Evolutionary conservation across 2,113 vertebrate species (phyloP).

Genomic region (Corythaixoides concolor): DNA sequence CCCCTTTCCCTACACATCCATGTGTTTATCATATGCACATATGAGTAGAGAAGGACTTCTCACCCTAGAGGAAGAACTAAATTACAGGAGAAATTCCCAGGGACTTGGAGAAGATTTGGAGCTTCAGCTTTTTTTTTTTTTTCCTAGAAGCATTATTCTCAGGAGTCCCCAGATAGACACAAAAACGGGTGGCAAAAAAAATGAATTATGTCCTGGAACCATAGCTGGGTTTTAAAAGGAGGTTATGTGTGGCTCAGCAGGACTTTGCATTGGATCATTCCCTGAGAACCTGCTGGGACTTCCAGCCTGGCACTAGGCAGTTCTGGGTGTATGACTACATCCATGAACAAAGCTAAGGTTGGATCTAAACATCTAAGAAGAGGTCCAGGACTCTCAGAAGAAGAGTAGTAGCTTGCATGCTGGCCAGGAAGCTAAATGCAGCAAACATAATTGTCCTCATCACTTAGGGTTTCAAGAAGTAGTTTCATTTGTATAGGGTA

Average conservation of each 20-base stretch:
- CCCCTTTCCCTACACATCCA: background rate
- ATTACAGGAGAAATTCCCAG: background rate
- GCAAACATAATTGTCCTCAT: background rate
- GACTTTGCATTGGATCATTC: background rate
- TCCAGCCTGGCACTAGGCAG: background rate
- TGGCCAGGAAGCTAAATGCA: background rate
- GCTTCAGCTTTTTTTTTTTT: background rate
- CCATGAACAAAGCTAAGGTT: background rate
- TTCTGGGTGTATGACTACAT: background rate
- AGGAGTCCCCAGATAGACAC: background rate
- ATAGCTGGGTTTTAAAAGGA: background rate
- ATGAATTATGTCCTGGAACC: background rate
- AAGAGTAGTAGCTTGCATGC: background rate
- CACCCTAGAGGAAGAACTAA: background rate
- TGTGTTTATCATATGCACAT: conserved; percentile 1
- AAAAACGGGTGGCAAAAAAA: background rate
- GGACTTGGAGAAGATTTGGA: background rate
- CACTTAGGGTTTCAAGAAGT: background rate
- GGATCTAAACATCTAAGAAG: background rate
- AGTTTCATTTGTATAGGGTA: background rate
- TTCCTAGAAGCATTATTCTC: background rate
- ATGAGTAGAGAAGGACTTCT: background rate
- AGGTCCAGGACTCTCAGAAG: background rate
- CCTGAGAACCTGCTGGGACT: background rate
- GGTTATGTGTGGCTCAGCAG: background rate